A percentile compares a stretch with the other conserved stretches of the same genome.
Evolutionary conservation across 2,113 vertebrate genomes (phyloP).

Genomic region (Tonatia bakeri): DNA sequence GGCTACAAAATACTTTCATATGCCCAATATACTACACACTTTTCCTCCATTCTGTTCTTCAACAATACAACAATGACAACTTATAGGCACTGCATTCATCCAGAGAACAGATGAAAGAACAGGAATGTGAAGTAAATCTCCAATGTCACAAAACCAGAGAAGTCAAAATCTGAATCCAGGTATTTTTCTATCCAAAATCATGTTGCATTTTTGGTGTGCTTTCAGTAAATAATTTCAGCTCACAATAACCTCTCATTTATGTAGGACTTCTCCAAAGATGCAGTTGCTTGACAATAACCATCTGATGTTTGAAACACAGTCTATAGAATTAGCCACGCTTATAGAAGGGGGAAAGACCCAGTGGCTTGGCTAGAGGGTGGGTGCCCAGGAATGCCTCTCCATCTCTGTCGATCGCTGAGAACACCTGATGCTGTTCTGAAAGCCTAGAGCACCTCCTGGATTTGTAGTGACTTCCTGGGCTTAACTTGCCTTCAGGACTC

Average conservation of each 20-base stretch:
- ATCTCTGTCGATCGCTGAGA: not conserved
- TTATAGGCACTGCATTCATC: not conserved
- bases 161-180: not conserved
- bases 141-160: not conserved
- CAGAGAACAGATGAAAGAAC: not conserved
- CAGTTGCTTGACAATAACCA: not conserved
- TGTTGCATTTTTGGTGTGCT: not conserved
- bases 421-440: not conserved
- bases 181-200: not conserved
- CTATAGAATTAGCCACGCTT: not conserved
- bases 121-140: not conserved
- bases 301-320: not conserved
- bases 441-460: not conserved
- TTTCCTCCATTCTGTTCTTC: not conserved
- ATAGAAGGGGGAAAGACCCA: not conserved
- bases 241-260: not conserved
- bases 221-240: not conserved
- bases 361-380: not conserved
- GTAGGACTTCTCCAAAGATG: not conserved
- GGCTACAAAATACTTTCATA: not conserved
- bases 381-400: not conserved
- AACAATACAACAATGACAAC: not conserved
- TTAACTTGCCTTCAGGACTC: not conserved
- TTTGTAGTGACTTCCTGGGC: not conserved
- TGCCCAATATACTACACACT: not conserved